These are phyloP conservation scores for Pediacus dermestoides DNA, from an alignment of 2,888 invertebrate species.

Conservation along the genomic window DNA sequence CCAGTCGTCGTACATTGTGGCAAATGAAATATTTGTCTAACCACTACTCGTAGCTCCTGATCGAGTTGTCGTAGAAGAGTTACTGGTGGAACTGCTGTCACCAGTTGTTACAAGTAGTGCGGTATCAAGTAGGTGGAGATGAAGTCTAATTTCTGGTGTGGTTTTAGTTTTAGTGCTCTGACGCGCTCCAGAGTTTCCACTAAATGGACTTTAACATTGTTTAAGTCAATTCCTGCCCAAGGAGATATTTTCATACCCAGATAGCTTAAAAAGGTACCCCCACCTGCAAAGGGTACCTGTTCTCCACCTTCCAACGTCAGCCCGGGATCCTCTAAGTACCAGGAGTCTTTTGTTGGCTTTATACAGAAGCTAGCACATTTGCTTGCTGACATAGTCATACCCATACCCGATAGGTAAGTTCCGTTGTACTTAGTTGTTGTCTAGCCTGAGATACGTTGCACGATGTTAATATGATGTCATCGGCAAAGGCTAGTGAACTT, in stretches of 20 bases:
- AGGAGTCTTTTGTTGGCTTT: constrained; percentile 29
- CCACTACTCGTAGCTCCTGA: constrained; percentile 32
- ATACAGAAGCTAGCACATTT: constrained; percentile 27
- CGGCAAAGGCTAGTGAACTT: constrained; percentile 43
- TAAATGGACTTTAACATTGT: constrained; percentile 15
- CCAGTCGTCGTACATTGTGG: constrained; percentile 28
- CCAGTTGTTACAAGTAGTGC: constrained; percentile 40
- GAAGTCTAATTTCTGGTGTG: constrained; percentile 42
- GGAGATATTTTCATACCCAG: constrained; percentile 36
- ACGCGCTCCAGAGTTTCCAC: constrained; percentile 30
- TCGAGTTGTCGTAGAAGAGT: constrained; percentile 26
- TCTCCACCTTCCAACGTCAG: constrained; percentile 25
- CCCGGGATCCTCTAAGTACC: constrained; percentile 33
- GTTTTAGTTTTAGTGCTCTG: constrained; percentile 38
- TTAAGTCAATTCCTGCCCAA: constrained; percentile 25
- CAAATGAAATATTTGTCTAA: constrained; percentile 33
- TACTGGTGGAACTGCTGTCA: constrained; percentile 31
- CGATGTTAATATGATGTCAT: constrained; percentile 42
- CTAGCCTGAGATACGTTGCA: constrained; percentile 35
- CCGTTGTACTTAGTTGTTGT: constrained; percentile 28
- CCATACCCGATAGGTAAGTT: constrained; percentile 32
- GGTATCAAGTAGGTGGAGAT: constrained; percentile 43
- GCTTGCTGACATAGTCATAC: constrained; percentile 20
- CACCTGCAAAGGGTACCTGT: constrained; percentile 17
- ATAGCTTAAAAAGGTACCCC: constrained; percentile 28